Evolutionary conservation across 2,113 vertebrate species (phyloP).

Genomic region (Stercorarius parasiticus): DNA sequence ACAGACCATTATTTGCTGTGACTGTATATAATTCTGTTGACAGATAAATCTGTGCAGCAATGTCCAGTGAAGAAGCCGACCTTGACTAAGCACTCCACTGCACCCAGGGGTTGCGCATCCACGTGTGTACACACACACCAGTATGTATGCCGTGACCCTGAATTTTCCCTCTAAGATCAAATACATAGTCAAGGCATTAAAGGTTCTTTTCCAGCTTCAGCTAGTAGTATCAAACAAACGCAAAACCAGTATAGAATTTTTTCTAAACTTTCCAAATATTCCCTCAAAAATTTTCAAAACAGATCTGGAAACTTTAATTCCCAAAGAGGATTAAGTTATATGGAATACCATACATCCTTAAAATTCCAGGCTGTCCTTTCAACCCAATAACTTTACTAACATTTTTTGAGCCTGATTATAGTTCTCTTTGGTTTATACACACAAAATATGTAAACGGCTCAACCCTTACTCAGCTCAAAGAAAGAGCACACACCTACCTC

Average conservation of each 20-base stretch:
- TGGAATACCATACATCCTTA: neutral
- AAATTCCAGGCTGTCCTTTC: neutral
- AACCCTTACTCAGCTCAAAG: neutral
- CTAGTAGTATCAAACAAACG: neutral
- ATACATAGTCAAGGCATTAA: neutral
- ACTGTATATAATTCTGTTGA: neutral
- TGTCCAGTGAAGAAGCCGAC: neutral
- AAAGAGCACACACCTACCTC: neutral
- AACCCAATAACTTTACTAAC: neutral
- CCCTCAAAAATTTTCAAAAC: neutral
- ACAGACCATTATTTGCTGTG: neutral
- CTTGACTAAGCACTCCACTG: neutral
- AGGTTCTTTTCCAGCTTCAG: neutral
- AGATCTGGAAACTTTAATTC: neutral
- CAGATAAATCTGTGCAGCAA: neutral
- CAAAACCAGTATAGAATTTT: neutral
- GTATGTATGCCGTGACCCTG: neutral
- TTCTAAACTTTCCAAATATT: neutral
- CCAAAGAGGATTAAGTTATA: neutral
- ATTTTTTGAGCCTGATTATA: neutral
- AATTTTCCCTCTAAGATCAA: neutral
- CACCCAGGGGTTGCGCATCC: accelerated
- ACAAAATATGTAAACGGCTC: neutral
- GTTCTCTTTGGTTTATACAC: neutral
- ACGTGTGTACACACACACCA: accelerated